Conservation (phyloP, 2,888 invertebrate species). For the Cantharis lateralis region DNA sequence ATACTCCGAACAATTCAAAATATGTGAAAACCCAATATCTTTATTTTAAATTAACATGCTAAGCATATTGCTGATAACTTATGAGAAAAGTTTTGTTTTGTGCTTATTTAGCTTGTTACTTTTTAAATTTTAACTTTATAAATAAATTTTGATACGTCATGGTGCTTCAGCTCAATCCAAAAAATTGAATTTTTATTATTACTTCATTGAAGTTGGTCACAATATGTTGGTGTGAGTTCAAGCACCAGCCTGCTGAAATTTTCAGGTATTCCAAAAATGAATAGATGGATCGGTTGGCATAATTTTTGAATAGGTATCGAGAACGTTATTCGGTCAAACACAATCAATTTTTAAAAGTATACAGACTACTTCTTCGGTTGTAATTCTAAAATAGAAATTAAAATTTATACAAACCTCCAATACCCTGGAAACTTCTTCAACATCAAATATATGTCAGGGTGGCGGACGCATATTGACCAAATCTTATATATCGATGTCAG, state of each 20-base stretch:
- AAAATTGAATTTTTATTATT: too few relatives aligned
- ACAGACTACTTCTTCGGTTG: neutral
- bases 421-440: slow-evolving; percentile 32
- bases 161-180: too few relatives aligned
- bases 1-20: too few relatives aligned
- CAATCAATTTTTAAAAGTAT: neutral
- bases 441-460: slow-evolving; percentile 36
- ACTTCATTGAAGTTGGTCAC: too few relatives aligned
- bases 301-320: neutral
- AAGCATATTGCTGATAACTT: too few relatives aligned
- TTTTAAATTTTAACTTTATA: too few relatives aligned
- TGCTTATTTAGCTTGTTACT: too few relatives aligned
- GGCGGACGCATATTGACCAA: slow-evolving; percentile 44
- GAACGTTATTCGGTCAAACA: neutral
- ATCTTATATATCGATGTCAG: slow-evolving; percentile 58
- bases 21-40: neutral
- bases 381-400: neutral
- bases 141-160: too few relatives aligned
- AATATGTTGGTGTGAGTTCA: too few relatives aligned
- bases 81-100: too few relatives aligned
- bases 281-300: neutral
- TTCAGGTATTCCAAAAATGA: neutral
- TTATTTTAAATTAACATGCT: neutral
- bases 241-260: neutral
- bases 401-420: slow-evolving; percentile 15